A percentile compares a stretch with the other conserved stretches of the same genome.
Conservation (phyloP, 2,113 vertebrate genomes). For the Catagonus wagneri region DNA sequence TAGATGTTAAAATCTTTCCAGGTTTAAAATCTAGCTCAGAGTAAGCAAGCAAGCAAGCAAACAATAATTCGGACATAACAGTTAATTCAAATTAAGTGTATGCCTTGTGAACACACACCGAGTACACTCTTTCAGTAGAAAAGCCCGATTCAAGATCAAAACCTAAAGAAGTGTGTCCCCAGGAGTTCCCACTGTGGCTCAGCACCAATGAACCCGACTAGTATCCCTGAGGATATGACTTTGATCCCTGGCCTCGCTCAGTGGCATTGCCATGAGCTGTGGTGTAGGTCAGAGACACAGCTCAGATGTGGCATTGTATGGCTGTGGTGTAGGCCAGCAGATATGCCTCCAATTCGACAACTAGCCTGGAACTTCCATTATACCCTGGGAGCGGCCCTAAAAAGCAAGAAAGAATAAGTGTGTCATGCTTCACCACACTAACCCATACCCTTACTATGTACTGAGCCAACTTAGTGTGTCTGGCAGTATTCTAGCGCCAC, state of each 20-base stretch:
- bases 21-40: conserved; percentile 14
- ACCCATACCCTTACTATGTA: neutral
- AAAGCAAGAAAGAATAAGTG: neutral
- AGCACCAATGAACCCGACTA: too few relatives aligned
- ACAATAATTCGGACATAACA: neutral
- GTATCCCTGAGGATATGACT: too few relatives aligned
- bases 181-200: too few relatives aligned
- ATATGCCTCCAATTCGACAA: too few relatives aligned
- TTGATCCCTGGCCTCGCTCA: too few relatives aligned
- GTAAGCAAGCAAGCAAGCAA: neutral
- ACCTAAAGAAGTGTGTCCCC: neutral
- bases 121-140: too few relatives aligned
- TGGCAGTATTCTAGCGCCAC: neutral
- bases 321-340: too few relatives aligned
- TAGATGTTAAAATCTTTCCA: neutral
- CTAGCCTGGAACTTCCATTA: too few relatives aligned
- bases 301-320: too few relatives aligned
- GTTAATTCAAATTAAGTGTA: neutral
- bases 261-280: too few relatives aligned
- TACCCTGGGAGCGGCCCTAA: too few relatives aligned
- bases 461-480: neutral
- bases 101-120: neutral
- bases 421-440: neutral
- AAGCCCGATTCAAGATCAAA: neutral
- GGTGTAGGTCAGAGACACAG: too few relatives aligned